Evolutionary conservation across 2,113 vertebrate species (phyloP).

Genomic region (Sigmodon hispidus): DNA sequence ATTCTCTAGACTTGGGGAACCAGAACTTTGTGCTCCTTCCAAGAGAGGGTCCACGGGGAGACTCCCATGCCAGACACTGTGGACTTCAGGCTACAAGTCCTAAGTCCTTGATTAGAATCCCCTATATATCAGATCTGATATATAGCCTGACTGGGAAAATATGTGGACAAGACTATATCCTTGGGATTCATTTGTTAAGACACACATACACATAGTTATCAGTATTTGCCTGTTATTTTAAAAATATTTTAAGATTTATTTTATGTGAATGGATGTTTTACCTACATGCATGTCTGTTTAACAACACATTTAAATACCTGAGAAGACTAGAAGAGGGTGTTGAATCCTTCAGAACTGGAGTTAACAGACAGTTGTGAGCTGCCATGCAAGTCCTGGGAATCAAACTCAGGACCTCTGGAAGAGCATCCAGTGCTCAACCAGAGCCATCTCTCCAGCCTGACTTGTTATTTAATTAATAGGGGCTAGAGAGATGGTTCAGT

Average conservation of each 20-base stretch:
- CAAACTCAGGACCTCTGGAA: background rate
- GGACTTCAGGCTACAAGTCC: background rate
- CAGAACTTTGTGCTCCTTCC: background rate
- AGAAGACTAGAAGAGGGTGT: background rate
- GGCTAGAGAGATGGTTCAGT: background rate
- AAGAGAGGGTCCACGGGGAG: background rate
- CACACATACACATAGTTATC: background rate
- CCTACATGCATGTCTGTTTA: background rate
- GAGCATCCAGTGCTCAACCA: background rate
- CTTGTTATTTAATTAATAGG: background rate
- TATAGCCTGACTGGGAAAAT: background rate
- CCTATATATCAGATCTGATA: background rate
- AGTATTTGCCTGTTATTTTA: background rate
- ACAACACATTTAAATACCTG: background rate
- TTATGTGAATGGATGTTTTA: background rate
- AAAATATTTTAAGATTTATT: background rate
- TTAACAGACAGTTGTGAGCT: background rate
- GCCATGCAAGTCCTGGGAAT: background rate
- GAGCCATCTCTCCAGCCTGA: background rate
- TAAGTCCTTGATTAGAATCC: constrained; percentile 1
- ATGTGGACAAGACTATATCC: background rate
- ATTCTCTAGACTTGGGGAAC: background rate
- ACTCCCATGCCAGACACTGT: background rate
- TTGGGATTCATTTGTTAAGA: constrained; percentile 10
- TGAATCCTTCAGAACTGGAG: background rate